Evolutionary conservation across 30 jellyfish, hydroid and myxozoan genomes (phyloP), one percentile per base, ranked within the genome.

Genomic region (Hydractinia echinata): DNA sequence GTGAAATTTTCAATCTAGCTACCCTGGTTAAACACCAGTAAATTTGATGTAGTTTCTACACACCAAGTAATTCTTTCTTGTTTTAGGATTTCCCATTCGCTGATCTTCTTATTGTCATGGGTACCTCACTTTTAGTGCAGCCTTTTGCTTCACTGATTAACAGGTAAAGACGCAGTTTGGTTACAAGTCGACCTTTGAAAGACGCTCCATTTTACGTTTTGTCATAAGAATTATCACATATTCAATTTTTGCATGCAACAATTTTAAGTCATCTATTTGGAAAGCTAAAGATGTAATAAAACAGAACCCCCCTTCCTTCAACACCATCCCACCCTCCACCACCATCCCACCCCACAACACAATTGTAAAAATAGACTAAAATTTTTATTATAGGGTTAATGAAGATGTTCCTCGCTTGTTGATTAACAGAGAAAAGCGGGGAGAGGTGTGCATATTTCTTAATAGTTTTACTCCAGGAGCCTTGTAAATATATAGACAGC

Each of bases 111-210:
- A 85, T 90, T 81, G 95, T 90, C 51, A 90, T 90, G 74, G 97
- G 97, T 21, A 82, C 97, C 13, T 90, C 97, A n/a, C 67, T 90
- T 13, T 85, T 85, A 82, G 97, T 90, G 16, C 79, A 94, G 18
- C 97, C 97, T 4, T 93, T 90, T 49, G 95, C 97, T 6, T 84
- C 97, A 0, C 72, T 89, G 60, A 79, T 89, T n/a, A 86, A 79
- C 86, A 80, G 95, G 97, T 88, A 14, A 21, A 79, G 44, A 30
- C 44, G 44, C 44, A 30, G 44, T 30, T 30, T 2, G 44, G 44
- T 30, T 30, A 30, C 44, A 30, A 30, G 44, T 30, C 44, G 44
- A 30, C 44, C 2, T 0, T 30, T 30, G 44, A 30, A 30, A 30
- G 44, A 30, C 44, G 44, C 44, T 30, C 2, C 44, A 30, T 30